phyloP scores from a whole-genome alignment of 2,113 vertebrate genomes.

The Telmatochromis sp. region DNA sequence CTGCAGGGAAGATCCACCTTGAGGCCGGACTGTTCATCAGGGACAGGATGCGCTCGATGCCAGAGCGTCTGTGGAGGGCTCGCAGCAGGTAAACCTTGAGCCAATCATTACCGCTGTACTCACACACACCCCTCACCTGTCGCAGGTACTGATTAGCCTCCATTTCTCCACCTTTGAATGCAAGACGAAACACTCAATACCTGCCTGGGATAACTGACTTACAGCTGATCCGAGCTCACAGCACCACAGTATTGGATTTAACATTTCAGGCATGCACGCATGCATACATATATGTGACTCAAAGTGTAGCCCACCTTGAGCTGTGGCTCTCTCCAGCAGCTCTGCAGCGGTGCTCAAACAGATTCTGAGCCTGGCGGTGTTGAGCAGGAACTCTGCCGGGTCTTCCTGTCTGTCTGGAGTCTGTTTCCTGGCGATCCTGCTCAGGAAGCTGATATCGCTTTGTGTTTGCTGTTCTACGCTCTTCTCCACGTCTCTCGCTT shows the following conservation, averaged over 20 bases:
- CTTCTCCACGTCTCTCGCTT: background rate
- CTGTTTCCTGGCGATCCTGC: conserved; percentile 51
- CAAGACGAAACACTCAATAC: background rate
- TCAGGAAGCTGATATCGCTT: conserved; percentile 45
- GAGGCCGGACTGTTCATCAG: conserved; percentile 38
- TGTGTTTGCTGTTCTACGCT: background rate
- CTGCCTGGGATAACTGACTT: background rate
- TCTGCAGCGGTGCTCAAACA: conserved; percentile 51
- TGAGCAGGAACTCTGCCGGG: conserved; percentile 65
- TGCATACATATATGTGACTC: background rate
- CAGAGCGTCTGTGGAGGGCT: conserved; percentile 35
- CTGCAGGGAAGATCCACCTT: conserved; percentile 63
- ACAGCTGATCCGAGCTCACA: accelerated
- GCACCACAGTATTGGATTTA: background rate
- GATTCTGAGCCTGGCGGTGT: conserved; percentile 46
- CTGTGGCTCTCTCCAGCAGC: conserved; percentile 13
- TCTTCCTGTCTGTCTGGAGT: conserved; percentile 32
- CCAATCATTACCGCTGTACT: conserved; percentile 61
- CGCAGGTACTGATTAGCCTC: conserved; percentile 12
- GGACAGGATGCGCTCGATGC: conserved; percentile 42
- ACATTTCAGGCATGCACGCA: background rate
- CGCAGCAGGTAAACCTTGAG: conserved; percentile 66
- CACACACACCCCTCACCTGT: conserved; percentile 56
- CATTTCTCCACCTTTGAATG: background rate
- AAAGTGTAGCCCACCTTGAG: background rate